Percentiles rank a stretch among this genome's conserved stretches.
Evolutionary conservation across 92 coral and sea anemone species (phyloP).

Genomic region (Epizoanthus fatuus): DNA sequence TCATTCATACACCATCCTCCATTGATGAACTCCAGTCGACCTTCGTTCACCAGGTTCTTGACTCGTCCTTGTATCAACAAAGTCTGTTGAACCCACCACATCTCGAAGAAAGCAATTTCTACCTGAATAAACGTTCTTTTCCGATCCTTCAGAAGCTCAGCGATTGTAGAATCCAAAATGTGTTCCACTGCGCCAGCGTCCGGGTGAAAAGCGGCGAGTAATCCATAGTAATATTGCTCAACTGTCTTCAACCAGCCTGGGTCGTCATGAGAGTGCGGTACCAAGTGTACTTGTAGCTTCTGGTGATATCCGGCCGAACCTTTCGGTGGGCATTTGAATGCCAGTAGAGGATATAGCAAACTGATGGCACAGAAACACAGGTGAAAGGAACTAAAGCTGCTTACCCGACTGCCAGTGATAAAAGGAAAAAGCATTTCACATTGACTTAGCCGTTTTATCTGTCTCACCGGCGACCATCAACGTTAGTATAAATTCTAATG

Average conservation of each 20-base stretch:
- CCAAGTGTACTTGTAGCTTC: conserved; percentile 75
- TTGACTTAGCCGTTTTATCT: too few relatives aligned
- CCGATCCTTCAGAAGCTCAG: conserved; percentile 59
- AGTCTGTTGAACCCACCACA: conserved; percentile 83
- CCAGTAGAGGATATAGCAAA: neutral
- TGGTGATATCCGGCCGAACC: conserved; percentile 23
- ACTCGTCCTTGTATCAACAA: conserved; percentile 53
- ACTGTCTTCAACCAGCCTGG: conserved; percentile 86
- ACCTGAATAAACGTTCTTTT: conserved; percentile 73
- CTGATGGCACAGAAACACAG: neutral
- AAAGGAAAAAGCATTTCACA: conserved; percentile 1
- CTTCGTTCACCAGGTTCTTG: conserved; percentile 67
- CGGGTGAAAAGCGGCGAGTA: conserved; percentile 65
- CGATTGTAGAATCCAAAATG: conserved; percentile 77
- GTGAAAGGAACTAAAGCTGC: neutral
- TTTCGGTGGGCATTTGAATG: neutral
- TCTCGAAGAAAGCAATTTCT: conserved; percentile 83
- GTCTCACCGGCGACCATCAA: too few relatives aligned
- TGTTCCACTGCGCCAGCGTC: conserved; percentile 59
- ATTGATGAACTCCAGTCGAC: conserved; percentile 77
- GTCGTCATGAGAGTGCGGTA: conserved; percentile 86
- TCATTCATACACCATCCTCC: conserved; percentile 94
- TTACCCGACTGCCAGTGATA: neutral
- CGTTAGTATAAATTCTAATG: too few relatives aligned
- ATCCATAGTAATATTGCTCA: conserved; percentile 76